Evolutionary conservation across 30 jellyfish, hydroid and myxozoan species (phyloP), one percentile per base, ranked within the genome.

Genomic region (Mastigias papua): DNA sequence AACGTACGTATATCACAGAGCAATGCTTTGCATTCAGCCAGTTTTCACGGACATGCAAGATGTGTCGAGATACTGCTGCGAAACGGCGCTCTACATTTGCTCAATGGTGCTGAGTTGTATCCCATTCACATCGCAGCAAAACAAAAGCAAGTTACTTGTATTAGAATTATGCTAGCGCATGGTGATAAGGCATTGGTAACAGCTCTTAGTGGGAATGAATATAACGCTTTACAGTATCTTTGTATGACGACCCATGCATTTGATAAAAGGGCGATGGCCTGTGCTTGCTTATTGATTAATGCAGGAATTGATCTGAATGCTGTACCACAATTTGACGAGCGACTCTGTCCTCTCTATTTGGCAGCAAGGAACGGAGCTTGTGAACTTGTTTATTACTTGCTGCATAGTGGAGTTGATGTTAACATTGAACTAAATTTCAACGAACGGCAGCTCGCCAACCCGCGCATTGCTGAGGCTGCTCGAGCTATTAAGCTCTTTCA

Each of bases 281-380:
- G 96, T 66, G 97, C 97, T 0, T 94, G 99, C 82, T 34, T 94
- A 16, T 58, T 94, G 89, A 54, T 94, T 9, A 94, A 94, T 69
- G 89, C 99, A 48, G 99, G 97, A 22, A 78, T 83, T 48, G 97
- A 81, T 51, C 68, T 68, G 30, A 62, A 94, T 63, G 82, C 68
- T 27, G 81, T 62, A 42, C 95, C 93, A 15, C 78, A 54, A 20
- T 67, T 73, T 19, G 92, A 89, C 83, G 92, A 78, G 54, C 66
- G 90, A 21, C 89, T 96, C 25, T 72, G 91, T 61, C 76, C 97
- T 19, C 78, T 94, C 20, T 73, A 74, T 32, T 80, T 89, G 15
- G 97, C 99, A 1, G 96, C 95, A 22, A 73, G 97, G 34, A 94
- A 94, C 63, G 99, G 99, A n/a, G 97, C 99, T 11, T 35, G 35